phyloP scores from a whole-genome alignment of 1,140 invertebrate genomes.

The Papilio xuthus region DNA sequence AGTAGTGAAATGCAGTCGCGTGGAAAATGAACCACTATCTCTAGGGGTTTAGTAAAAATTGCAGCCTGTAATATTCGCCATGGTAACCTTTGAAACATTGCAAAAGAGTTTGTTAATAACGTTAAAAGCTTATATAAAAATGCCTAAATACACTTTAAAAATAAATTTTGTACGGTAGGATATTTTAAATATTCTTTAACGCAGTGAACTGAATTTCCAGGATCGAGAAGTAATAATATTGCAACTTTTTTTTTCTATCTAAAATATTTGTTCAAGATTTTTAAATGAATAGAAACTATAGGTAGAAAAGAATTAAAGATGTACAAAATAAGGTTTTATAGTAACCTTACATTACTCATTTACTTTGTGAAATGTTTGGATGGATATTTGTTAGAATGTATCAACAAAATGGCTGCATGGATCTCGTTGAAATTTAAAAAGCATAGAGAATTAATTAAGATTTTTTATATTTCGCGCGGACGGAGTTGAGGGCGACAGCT shows the following conservation, averaged over 20 bases:
- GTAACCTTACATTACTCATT: too few species aligned
- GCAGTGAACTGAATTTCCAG: not conserved
- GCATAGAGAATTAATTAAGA: too few species aligned
- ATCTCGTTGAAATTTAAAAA: too few species aligned
- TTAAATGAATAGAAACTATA: too few species aligned
- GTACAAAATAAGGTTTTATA: too few species aligned
- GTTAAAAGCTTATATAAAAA: not conserved
- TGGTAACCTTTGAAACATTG: constrained; percentile 9
- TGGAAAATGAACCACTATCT: constrained; percentile 34
- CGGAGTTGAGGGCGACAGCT: too few species aligned
- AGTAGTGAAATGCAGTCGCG: constrained; percentile 22
- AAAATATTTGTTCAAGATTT: too few species aligned
- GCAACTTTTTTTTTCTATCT: not conserved
- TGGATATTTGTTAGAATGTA: too few species aligned
- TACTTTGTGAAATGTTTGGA: too few species aligned
- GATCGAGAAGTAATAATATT: not conserved
- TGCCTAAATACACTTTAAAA: not conserved
- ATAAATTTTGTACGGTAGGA: not conserved
- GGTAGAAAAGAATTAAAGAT: too few species aligned
- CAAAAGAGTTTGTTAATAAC: not conserved
- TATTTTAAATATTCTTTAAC: not conserved
- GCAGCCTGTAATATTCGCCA: constrained; percentile 29
- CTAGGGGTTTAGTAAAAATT: constrained; percentile 33
- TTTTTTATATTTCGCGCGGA: too few species aligned
- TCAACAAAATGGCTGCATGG: too few species aligned